Conservation (phyloP, 2,113 vertebrate species). For the Phaethon lepturus region DNA sequence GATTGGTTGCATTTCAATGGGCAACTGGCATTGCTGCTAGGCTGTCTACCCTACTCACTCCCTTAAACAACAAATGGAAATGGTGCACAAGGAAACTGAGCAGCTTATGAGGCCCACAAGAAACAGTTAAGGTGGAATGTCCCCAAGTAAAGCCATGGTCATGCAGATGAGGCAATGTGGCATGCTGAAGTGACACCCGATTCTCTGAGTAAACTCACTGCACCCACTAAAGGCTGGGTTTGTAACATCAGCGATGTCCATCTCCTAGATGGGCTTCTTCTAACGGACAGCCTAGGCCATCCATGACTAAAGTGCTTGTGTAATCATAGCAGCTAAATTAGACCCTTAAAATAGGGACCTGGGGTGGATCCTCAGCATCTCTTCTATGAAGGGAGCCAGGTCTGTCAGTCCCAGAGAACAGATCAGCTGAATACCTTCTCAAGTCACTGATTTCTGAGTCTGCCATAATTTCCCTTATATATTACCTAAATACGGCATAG, state of each 20-base stretch:
- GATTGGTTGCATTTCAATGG: not conserved
- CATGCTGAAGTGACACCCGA: not conserved
- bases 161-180: not conserved
- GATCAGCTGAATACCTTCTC: not conserved
- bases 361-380: not conserved
- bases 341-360: not conserved
- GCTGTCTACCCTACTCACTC: not conserved
- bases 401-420: not conserved
- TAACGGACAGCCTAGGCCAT: not conserved
- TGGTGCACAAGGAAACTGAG: not conserved
- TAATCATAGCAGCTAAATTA: not conserved
- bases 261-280: not conserved
- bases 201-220: too few relatives aligned
- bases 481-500: not conserved
- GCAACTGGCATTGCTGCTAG: not conserved
- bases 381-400: not conserved
- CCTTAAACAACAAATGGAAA: not conserved
- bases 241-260: not conserved
- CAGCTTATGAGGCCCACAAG: not conserved
- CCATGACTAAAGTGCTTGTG: not conserved
- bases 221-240: not conserved
- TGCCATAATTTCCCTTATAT: not conserved
- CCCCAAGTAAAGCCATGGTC: not conserved
- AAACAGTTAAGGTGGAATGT: not conserved
- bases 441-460: not conserved